Evolutionary conservation across 1,140 invertebrate species (phyloP).

Genomic region (Antheraea pernyi): DNA sequence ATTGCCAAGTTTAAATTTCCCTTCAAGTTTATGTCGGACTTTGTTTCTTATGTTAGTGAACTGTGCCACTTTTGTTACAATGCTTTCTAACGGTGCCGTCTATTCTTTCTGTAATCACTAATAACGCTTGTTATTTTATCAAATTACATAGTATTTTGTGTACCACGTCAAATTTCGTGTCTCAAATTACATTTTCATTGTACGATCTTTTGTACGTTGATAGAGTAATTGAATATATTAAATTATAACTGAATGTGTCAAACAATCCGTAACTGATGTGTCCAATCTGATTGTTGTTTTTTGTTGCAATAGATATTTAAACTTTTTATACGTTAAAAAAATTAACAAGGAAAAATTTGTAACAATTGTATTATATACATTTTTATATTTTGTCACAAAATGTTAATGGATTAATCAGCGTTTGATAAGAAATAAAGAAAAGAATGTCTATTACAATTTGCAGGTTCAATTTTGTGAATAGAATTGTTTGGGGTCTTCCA

Average conservation of each 20-base stretch:
- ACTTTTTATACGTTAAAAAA: neutral
- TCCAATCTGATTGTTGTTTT: neutral
- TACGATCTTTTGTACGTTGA: neutral
- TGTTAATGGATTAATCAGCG: no score
- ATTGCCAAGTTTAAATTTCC: slow-evolving; percentile 3
- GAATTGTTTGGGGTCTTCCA: no score
- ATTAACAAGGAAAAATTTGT: no score
- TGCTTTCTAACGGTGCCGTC: slow-evolving; percentile 45
- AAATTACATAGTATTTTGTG: slow-evolving; percentile 22
- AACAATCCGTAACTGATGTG: neutral
- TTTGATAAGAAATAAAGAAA: no score
- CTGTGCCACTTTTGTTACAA: slow-evolving; percentile 17
- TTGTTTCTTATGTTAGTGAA: slow-evolving; percentile 4
- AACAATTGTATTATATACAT: no score
- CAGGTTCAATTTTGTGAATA: no score
- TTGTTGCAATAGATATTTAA: neutral
- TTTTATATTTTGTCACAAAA: no score
- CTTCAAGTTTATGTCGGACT: neutral
- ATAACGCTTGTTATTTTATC: slow-evolving; percentile 41
- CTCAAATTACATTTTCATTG: slow-evolving; percentile 7
- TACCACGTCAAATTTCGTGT: slow-evolving; percentile 9
- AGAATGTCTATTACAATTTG: no score
- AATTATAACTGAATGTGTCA: neutral
- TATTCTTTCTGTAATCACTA: slow-evolving; percentile 46
- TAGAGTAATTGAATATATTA: neutral